Conservation (phyloP, 2,888 invertebrate species). For the Idaea biselata region DNA sequence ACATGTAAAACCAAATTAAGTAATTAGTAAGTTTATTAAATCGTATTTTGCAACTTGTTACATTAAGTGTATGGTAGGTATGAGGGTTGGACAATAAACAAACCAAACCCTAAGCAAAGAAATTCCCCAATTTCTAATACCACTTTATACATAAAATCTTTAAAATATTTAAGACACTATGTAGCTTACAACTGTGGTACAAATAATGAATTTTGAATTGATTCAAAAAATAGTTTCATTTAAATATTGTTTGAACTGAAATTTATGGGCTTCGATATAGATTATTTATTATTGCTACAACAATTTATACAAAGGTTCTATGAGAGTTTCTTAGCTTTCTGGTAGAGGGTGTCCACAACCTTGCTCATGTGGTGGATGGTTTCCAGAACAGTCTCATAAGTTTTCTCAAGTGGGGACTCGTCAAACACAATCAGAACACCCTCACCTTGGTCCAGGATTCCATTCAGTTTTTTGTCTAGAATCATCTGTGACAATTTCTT, state of each 20-base stretch:
- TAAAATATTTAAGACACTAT: constrained; percentile 43
- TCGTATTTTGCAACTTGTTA: constrained; percentile 51
- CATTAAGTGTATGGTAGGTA: constrained; percentile 27
- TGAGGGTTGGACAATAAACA: constrained; percentile 16
- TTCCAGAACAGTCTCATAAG: constrained; percentile 97
- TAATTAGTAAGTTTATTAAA: constrained; percentile 48
- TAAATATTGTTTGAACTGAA: constrained; percentile 63
- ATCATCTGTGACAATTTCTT: constrained; percentile 99
- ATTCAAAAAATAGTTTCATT: constrained; percentile 70
- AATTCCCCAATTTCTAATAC: constrained; percentile 44
- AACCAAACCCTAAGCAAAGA: constrained; percentile 35
- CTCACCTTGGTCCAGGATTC: constrained; percentile 98
- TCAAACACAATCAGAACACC: constrained; percentile 99
- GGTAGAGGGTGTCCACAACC: constrained; percentile 99
- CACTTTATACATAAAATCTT: constrained; percentile 35
- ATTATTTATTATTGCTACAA: constrained; percentile 72
- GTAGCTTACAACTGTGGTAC: constrained; percentile 50
- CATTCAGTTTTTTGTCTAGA: constrained; percentile 97
- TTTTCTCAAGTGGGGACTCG: constrained; percentile 95
- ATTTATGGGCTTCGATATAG: constrained; percentile 71
- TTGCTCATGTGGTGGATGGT: constrained; percentile 99
- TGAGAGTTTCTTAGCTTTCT: constrained; percentile 99
- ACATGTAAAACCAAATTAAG: constrained; percentile 57
- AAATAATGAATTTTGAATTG: constrained; percentile 60
- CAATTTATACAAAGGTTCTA: constrained; percentile 76